Evolutionary conservation across 1,140 invertebrate species (phyloP), one percentile per base, ranked within the genome.

Genomic region (Leptinotarsa texana): DNA sequence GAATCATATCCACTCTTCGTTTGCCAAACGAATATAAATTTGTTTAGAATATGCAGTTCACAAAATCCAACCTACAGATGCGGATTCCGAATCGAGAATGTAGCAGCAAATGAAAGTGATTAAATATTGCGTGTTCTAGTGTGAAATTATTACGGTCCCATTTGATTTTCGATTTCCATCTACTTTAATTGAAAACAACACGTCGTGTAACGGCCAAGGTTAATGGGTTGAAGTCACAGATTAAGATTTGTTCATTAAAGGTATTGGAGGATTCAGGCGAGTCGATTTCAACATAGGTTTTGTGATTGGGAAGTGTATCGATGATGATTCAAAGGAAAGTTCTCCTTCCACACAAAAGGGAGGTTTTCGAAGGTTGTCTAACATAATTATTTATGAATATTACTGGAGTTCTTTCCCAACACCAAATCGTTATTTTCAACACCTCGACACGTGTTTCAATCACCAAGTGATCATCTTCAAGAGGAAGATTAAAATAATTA

Each of bases 111-210:
- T 74, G 78, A 79, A 79, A 77, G 76, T 79, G 78, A 79, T 77
- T 77, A 76, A 72, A 73, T 77, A 76, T 78, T 69, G 77, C 77
- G 77, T 78, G 76, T 72, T 51, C 42, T 22, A 61, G 48, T 48
- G 69, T 48, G 69, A 57, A 70, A 70, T 70, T 70, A 61, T 61
- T 61, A 65, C 24, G 48, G 57, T 27, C 42, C 48, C 48, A 47
- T 77, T 72, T 69, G 49, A 49, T 63, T 69, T 77, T 76, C 74
- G 78, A 76, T 78, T 78, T 79, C 69, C 68, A 80, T 80, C 74
- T 63, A 71, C 76, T 77, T 76, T 82, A 82, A 82, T 82, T 82
- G 81, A 82, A 82, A 77, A 73, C 74, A 74, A 63, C 73, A 61
- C 27, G 69, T 47, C 49, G 27, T 76, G 70, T 75, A 66, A 72